These are phyloP conservation scores for Amazona vittata DNA, from an alignment of 2,113 vertebrate genomes.

Conservation along the genomic window DNA sequence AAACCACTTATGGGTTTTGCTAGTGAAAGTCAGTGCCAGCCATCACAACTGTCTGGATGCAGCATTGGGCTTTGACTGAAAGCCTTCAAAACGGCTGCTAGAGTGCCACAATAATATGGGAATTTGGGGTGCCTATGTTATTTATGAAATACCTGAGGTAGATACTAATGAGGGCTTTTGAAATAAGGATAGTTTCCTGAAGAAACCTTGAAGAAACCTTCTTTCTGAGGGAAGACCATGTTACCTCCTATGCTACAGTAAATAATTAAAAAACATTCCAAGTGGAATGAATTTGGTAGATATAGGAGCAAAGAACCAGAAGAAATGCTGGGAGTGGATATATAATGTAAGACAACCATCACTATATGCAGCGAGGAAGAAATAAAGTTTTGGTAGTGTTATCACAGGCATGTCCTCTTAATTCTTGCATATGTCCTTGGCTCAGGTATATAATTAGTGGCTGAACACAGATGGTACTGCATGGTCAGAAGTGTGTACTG, in stretches of 20 bases:
- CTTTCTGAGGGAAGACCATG: neutral
- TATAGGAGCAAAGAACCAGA: neutral
- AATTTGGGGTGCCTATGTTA: neutral
- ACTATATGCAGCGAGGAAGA: neutral
- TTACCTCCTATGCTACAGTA: neutral
- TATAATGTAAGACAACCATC: neutral
- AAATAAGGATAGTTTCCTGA: neutral
- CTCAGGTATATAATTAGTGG: neutral
- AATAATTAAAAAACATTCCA: neutral
- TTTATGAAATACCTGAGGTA: neutral
- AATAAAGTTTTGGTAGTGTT: neutral
- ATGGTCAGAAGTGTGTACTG: neutral
- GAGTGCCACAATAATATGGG: neutral
- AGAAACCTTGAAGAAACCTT: neutral
- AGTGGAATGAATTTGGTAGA: neutral
- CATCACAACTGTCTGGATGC: neutral
- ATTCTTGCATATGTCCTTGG: neutral
- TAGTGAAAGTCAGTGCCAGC: neutral
- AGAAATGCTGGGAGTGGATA: neutral
- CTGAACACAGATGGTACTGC: neutral
- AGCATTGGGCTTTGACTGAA: neutral
- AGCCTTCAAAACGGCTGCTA: neutral
- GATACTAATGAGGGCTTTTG: neutral
- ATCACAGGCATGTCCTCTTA: neutral
- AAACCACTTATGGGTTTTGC: slow-evolving; percentile 24